A percentile compares a stretch with the other conserved stretches of the same genome.
These are phyloP conservation scores for Bubo bubo DNA, from an alignment of 2,113 vertebrate species.

Conservation along the genomic window DNA sequence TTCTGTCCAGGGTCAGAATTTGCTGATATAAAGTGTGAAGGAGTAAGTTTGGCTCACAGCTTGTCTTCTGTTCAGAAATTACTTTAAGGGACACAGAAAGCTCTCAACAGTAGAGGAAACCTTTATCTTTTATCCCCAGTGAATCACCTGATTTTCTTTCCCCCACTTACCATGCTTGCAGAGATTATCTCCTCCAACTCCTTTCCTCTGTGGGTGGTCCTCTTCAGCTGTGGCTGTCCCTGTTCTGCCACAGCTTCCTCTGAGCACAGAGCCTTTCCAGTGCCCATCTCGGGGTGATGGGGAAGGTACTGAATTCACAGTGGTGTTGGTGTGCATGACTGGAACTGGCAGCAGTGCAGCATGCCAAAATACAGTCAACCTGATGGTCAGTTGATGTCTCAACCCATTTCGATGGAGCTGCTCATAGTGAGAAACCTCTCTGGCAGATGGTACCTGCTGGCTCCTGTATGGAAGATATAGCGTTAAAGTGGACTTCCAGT, in stretches of 20 bases:
- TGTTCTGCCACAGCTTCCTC: background rate
- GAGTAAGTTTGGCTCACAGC: background rate
- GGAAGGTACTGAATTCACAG: background rate
- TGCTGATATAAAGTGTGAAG: background rate
- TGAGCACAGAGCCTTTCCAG: background rate
- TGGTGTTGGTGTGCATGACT: background rate
- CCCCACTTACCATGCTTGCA: background rate
- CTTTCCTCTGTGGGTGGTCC: background rate
- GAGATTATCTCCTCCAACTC: background rate
- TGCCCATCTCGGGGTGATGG: background rate
- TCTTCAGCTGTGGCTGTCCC: background rate
- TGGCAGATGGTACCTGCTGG: background rate
- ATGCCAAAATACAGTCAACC: background rate
- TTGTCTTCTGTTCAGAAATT: background rate
- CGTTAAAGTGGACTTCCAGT: background rate
- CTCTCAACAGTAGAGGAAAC: background rate
- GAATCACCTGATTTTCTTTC: background rate
- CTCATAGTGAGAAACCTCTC: background rate
- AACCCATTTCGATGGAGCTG: background rate
- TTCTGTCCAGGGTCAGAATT: background rate
- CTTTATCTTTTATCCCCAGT: background rate
- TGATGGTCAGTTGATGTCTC: background rate
- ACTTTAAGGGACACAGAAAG: background rate
- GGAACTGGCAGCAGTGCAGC: background rate
- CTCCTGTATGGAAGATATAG: background rate